A percentile compares a stretch with the other conserved stretches of the same genome.
phyloP scores from a whole-genome alignment of 2,797 vertebrate species.

The Silurus aristotelis region DNA sequence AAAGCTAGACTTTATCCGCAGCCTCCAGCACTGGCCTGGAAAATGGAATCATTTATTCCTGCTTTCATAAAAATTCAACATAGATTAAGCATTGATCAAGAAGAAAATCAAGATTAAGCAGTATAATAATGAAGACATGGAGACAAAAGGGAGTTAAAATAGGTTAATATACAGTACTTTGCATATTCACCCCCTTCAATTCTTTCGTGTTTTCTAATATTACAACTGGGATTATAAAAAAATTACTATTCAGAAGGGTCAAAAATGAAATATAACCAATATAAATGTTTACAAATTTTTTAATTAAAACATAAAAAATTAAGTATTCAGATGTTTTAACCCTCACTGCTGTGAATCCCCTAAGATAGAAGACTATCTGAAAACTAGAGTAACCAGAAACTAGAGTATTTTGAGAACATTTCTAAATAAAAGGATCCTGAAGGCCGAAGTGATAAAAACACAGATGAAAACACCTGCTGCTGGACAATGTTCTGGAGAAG shows the following conservation, averaged over 20 bases:
- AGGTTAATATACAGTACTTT: not conserved
- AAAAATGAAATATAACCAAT: not conserved
- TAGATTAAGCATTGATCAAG: not conserved
- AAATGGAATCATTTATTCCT: not conserved
- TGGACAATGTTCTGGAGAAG: not conserved
- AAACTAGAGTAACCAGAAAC: no score
- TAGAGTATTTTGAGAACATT: no score
- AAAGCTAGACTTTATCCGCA: not conserved
- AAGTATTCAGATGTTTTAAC: not conserved
- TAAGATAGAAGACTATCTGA: not conserved
- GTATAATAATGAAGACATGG: not conserved
- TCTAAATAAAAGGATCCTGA: no score
- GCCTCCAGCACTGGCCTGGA: constrained; percentile 7
- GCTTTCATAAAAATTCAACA: not conserved
- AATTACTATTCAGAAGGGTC: not conserved
- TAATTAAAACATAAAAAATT: not conserved
- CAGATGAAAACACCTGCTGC: no score
- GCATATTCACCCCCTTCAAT: not conserved
- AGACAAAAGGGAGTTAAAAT: not conserved
- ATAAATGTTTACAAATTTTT: not conserved
- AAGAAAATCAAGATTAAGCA: no score
- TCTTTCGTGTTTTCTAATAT: not conserved
- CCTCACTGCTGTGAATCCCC: not conserved
- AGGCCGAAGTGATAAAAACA: no score
- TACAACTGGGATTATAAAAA: not conserved